A percentile compares a stretch with the other conserved stretches of the same genome.
Conservation (phyloP, 2,797 vertebrate species). For the Heterohyrax brucei region DNA sequence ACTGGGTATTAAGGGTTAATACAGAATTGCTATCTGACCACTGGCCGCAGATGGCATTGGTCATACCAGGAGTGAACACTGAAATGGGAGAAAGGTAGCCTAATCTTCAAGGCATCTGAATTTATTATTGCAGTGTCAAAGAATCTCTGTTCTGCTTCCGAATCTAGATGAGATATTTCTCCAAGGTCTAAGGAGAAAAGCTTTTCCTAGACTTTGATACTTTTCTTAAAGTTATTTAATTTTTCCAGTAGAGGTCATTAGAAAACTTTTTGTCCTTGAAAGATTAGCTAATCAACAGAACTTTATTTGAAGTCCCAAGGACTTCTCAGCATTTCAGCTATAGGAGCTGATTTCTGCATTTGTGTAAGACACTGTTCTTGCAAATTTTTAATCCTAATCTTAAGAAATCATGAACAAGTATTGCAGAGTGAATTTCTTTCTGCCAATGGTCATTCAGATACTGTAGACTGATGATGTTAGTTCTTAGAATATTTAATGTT, state of each 20-base stretch:
- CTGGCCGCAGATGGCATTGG: conserved; percentile 11
- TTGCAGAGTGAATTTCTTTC: conserved; percentile 74
- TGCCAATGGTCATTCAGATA: conserved; percentile 77
- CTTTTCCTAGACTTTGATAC: conserved; percentile 71
- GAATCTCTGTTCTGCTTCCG: conserved; percentile 71
- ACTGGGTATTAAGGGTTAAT: neutral
- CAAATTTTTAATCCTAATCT: conserved; percentile 78
- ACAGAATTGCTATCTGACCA: neutral
- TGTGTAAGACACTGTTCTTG: conserved; percentile 59
- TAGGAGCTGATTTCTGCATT: conserved; percentile 70
- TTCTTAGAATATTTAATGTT: conserved; percentile 74
- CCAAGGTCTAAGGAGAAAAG: conserved; percentile 60
- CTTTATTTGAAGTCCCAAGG: conserved; percentile 70
- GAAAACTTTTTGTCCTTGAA: conserved; percentile 86
- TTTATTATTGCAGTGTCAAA: conserved; percentile 84
- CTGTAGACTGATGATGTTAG: conserved; percentile 40
- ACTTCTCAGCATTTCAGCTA: conserved; percentile 67
- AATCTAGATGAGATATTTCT: conserved; percentile 82
- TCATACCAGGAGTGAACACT: conserved; percentile 6
- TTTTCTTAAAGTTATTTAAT: conserved; percentile 71
- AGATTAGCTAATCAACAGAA: conserved; percentile 78
- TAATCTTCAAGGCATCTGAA: conserved; percentile 82
- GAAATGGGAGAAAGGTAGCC: conserved; percentile 63
- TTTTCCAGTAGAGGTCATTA: conserved; percentile 78
- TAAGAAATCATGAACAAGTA: conserved; percentile 73